phyloP scores from a whole-genome alignment of 2,888 invertebrate genomes.

The Callyntrura sp. region DNA sequence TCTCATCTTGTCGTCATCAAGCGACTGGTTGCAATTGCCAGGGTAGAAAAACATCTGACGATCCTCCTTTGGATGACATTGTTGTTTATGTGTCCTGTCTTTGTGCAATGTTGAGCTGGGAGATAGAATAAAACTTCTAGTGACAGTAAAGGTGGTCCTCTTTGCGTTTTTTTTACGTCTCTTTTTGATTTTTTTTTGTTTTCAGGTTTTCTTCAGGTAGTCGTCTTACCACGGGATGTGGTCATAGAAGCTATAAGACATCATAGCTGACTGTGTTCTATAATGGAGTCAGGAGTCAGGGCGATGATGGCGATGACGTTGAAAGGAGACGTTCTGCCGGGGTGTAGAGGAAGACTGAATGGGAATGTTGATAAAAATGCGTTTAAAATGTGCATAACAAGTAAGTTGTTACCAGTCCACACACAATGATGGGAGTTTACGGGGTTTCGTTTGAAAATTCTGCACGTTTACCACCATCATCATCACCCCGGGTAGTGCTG shows the following conservation, averaged over 20 bases:
- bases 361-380: not conserved
- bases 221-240: no score
- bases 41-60: not conserved
- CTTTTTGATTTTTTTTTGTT: not conserved
- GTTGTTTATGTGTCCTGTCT: constrained; percentile 5
- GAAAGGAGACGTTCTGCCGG: no score
- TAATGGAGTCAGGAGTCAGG: not conserved
- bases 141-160: constrained; percentile 39
- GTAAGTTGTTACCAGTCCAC: not conserved
- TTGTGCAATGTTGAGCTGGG: not conserved
- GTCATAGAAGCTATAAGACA: no score
- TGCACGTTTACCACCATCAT: not conserved
- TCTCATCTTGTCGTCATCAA: not conserved
- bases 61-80: not conserved
- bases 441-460: not conserved
- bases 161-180: not conserved
- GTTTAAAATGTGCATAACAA: constrained; percentile 19
- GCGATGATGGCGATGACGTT: not conserved
- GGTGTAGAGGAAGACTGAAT: not conserved
- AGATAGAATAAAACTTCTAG: constrained; percentile 9
- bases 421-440: constrained; percentile 19
- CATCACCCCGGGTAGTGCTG: not conserved
- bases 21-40: constrained; percentile 24
- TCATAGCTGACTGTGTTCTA: not conserved
- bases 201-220: no score